phyloP scores from a whole-genome alignment of 2,113 vertebrate genomes.

The Macroglossus sobrinus region DNA sequence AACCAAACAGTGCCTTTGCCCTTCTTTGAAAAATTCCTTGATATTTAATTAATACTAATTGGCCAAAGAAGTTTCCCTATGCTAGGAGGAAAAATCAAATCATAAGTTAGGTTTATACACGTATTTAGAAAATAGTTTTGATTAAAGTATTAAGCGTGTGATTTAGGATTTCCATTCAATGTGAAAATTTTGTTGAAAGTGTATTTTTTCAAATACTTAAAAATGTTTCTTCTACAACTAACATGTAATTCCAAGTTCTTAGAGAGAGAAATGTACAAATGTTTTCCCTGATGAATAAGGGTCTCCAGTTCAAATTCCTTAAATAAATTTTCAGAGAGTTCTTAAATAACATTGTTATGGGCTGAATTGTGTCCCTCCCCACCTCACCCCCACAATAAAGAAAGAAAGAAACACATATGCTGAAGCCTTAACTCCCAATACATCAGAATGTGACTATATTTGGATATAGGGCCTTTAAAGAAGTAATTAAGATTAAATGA shows the following conservation, averaged over 20 bases:
- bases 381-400: no score
- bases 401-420: background rate
- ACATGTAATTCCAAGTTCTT: background rate
- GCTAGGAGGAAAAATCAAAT: background rate
- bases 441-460: background rate
- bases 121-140: background rate
- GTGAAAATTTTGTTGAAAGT: background rate
- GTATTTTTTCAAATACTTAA: background rate
- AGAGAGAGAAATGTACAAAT: background rate
- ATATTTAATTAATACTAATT: background rate
- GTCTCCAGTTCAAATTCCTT: background rate
- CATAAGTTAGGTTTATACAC: background rate
- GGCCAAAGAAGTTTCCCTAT: background rate
- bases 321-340: background rate
- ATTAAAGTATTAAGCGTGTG: background rate
- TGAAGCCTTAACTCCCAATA: background rate
- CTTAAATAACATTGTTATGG: background rate
- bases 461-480: background rate
- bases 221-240: background rate
- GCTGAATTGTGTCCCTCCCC: background rate
- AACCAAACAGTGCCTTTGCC: slow-evolving; percentile 20
- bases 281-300: background rate
- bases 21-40: background rate
- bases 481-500: background rate
- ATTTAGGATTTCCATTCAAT: background rate